A percentile compares a stretch with the other conserved stretches of the same genome.
These are phyloP conservation scores for Sinocyclocheilus anophthalmus DNA, from an alignment of 2,113 vertebrate species.

Conservation along the genomic window DNA sequence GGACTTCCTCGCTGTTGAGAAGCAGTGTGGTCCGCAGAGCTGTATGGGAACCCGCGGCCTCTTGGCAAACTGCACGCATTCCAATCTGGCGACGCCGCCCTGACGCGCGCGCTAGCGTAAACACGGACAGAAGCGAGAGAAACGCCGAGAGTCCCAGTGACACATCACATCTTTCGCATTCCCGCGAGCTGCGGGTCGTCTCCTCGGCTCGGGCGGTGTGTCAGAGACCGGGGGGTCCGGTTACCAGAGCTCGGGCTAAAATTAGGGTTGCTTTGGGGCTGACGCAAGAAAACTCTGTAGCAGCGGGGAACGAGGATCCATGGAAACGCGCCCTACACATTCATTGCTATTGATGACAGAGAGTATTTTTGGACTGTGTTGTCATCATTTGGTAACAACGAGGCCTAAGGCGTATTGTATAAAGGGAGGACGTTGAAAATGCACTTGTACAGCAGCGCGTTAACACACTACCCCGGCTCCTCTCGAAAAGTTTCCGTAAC, in stretches of 20 bases:
- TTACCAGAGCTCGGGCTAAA: slow-evolving; percentile 70
- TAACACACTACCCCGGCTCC: slow-evolving; percentile 85
- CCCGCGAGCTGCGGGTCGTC: slow-evolving; percentile 18
- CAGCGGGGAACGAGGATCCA: slow-evolving; percentile 60
- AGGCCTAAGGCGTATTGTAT: slow-evolving; percentile 72
- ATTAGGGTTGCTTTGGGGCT: slow-evolving; percentile 71
- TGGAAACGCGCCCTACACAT: slow-evolving; percentile 67
- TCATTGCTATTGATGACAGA: slow-evolving; percentile 72
- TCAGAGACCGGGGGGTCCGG: slow-evolving; percentile 51
- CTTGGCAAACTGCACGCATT: slow-evolving; percentile 48
- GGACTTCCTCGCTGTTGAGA: slow-evolving; percentile 51
- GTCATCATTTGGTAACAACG: slow-evolving; percentile 75
- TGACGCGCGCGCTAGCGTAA: slow-evolving; percentile 35
- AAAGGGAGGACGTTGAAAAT: slow-evolving; percentile 83
- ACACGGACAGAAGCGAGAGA: slow-evolving; percentile 42
- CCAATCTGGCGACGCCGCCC: slow-evolving; percentile 36
- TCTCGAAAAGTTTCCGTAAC: slow-evolving; percentile 81
- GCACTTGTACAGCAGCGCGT: slow-evolving; percentile 89
- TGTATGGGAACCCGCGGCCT: slow-evolving; percentile 25
- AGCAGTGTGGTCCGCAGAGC: slow-evolving; percentile 2
- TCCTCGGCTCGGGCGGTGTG: not conserved
- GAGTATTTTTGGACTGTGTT: slow-evolving; percentile 79
- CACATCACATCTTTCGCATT: slow-evolving; percentile 58
- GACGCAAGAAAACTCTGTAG: slow-evolving; percentile 68
- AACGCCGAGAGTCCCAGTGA: slow-evolving; percentile 50